Percentiles rank a stretch among this genome's conserved stretches.
Evolutionary conservation across 2,113 vertebrate genomes (phyloP).

Genomic region (Sylvilagus bachmani): DNA sequence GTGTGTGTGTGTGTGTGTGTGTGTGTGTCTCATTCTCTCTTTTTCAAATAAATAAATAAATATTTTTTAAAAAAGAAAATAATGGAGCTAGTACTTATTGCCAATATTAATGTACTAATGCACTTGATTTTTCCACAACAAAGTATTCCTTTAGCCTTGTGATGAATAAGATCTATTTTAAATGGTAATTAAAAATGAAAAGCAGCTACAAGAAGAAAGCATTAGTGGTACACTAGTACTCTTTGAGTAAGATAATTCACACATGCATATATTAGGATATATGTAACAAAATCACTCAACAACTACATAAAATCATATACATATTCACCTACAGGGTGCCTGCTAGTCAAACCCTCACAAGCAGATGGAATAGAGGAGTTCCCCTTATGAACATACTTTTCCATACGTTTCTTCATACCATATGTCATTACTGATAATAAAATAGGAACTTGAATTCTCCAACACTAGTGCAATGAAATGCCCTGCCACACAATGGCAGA

Average conservation of each 20-base stretch:
- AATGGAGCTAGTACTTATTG: neutral
- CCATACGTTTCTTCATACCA: neutral
- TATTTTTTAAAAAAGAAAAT: neutral
- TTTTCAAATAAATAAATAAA: no score
- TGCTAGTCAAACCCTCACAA: neutral
- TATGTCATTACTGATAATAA: conserved; percentile 25
- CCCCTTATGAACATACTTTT: neutral
- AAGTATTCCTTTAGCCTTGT: neutral
- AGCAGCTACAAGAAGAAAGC: neutral
- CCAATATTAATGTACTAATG: neutral
- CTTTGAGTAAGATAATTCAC: neutral
- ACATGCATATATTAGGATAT: conserved; percentile 10
- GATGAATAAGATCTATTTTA: neutral
- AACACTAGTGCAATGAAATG: conserved; percentile 46
- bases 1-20: no score
- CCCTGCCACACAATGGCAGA: conserved; percentile 44
- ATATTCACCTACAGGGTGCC: neutral
- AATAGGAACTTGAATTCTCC: conserved; percentile 39
- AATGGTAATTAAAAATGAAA: conserved; percentile 50
- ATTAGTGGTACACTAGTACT: neutral
- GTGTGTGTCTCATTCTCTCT: no score
- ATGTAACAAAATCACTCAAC: conserved; percentile 43
- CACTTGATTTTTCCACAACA: neutral
- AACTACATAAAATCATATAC: neutral
- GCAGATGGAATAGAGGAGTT: neutral